phyloP scores from a whole-genome alignment of 2,888 invertebrate genomes.

The Cataglyphis rosenhaueri region DNA sequence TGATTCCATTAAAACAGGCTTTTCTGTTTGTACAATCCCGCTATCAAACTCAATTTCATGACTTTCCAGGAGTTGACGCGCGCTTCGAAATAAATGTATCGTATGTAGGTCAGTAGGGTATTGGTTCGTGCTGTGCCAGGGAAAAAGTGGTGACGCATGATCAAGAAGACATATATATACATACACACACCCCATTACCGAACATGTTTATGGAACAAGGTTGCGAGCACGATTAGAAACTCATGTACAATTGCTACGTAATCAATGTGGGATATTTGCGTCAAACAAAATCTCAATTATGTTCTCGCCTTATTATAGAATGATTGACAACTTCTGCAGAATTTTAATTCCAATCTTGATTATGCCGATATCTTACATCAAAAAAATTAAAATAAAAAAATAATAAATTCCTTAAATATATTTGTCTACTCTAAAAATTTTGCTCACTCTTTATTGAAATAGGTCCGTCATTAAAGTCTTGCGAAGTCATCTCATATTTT shows the following conservation, averaged over 20 bases:
- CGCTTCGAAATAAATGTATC: conserved; percentile 39
- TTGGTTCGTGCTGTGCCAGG: conserved; percentile 30
- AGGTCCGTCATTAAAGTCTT: background rate
- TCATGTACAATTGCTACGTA: background rate
- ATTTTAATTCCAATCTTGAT: conserved; percentile 12
- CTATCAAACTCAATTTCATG: conserved; percentile 15
- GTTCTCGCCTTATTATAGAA: background rate
- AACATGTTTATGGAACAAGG: conserved; percentile 45
- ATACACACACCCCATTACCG: conserved; percentile 20
- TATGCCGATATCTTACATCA: background rate
- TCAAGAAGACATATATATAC: conserved; percentile 29
- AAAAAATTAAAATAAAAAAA: background rate
- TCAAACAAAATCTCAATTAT: conserved; percentile 12
- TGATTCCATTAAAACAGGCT: background rate
- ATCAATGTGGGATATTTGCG: conserved; percentile 39
- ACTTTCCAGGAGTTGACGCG: conserved; percentile 5
- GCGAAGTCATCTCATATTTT: background rate
- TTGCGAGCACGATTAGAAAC: conserved; percentile 33
- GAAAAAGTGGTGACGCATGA: conserved; percentile 45
- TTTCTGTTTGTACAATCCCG: background rate
- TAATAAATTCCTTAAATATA: background rate
- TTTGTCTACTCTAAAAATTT: background rate
- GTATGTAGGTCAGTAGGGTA: conserved; percentile 43
- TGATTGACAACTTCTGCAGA: background rate
- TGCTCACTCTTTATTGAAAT: background rate